Evolutionary conservation across 1,140 invertebrate species (phyloP).

Genomic region (Carposina sasakii): DNA sequence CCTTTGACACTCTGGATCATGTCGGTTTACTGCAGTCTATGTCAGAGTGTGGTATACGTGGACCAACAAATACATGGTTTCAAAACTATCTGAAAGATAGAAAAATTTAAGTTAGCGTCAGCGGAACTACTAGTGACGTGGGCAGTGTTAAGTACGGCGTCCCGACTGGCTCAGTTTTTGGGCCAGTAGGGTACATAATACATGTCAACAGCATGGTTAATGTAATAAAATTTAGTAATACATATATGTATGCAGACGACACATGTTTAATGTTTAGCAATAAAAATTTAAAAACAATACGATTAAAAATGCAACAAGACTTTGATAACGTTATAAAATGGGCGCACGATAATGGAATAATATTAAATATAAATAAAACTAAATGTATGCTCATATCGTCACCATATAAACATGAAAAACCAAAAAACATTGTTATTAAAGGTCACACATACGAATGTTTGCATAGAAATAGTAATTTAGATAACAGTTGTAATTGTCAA

Average conservation of each 20-base stretch:
- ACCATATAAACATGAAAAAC: constrained; percentile 2
- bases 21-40: constrained; percentile 6
- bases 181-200: constrained; percentile 5
- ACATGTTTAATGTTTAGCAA: constrained; percentile 3
- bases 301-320: background rate
- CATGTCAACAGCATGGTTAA: constrained; percentile 2
- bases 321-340: constrained; percentile 3
- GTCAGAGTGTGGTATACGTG: constrained; percentile 1
- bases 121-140: background rate
- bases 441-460: constrained; percentile 6
- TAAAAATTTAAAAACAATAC: background rate
- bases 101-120: background rate
- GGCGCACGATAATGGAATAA: constrained; percentile 10
- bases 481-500: background rate
- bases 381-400: constrained; percentile 9
- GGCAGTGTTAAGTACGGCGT: background rate
- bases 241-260: constrained; percentile 8
- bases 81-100: background rate
- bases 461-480: background rate
- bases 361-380: constrained; percentile 2
- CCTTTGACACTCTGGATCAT: constrained; percentile 14
- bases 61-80: constrained; percentile 5
- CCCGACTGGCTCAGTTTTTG: constrained; percentile 6
- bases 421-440: background rate
- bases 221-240: constrained; percentile 1